Conservation (phyloP, 2,113 vertebrate species). For the Misgurnus anguillicaudatus region DNA sequence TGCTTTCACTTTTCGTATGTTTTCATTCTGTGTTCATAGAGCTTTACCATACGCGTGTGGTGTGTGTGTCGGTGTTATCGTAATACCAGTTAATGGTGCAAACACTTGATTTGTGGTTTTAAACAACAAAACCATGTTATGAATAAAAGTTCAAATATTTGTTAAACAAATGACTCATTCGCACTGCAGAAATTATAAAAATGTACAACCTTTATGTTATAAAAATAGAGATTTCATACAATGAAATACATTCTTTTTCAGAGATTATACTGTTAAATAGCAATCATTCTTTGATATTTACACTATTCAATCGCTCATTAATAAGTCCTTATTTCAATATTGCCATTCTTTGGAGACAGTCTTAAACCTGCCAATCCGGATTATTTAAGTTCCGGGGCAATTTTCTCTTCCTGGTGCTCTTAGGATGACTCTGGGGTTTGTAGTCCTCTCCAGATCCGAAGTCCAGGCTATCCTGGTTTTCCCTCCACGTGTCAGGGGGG, state of each 20-base stretch:
- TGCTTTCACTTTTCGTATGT: not conserved
- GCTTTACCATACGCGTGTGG: too few species aligned
- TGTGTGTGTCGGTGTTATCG: not conserved
- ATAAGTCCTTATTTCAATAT: conserved; percentile 63
- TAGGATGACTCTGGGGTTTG: conserved; percentile 70
- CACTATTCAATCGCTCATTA: conserved; percentile 53
- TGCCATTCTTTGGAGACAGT: conserved; percentile 40
- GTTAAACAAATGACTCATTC: conserved; percentile 40
- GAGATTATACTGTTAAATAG: conserved; percentile 68
- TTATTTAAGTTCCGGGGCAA: conserved; percentile 59
- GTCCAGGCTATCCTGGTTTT: conserved; percentile 80
- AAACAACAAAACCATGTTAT: too few species aligned
- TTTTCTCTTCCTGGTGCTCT: conserved; percentile 74
- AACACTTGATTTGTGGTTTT: not conserved
- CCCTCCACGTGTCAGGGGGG: conserved; percentile 82
- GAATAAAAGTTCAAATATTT: not conserved
- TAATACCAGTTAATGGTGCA: not conserved
- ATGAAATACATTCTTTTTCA: conserved; percentile 59
- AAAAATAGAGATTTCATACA: conserved; percentile 78
- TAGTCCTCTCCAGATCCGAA: conserved; percentile 88
- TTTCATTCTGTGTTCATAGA: not conserved
- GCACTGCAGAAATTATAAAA: conserved; percentile 48
- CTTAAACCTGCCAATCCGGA: conserved; percentile 62
- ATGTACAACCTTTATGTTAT: conserved; percentile 63
- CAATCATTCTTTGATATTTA: conserved; percentile 66